Evolutionary conservation across 1,140 invertebrate species (phyloP).

Genomic region (Trachymyrmex septentrionalis): DNA sequence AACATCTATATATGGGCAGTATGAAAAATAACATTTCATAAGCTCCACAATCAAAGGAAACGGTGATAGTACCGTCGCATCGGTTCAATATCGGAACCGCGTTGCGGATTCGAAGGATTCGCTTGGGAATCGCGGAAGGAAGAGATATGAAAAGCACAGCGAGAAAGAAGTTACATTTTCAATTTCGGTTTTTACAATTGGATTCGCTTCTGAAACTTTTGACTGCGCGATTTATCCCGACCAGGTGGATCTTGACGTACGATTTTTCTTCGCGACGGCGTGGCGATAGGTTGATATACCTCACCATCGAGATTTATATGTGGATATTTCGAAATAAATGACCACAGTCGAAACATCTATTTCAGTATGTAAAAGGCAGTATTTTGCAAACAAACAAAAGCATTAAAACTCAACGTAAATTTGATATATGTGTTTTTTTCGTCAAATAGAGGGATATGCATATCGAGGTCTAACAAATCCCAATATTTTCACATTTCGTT

Average conservation of each 20-base stretch:
- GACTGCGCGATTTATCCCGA: conserved; percentile 46
- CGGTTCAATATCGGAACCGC: conserved; percentile 11
- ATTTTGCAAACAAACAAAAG: conserved; percentile 23
- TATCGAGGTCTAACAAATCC: not conserved
- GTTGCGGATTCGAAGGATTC: conserved; percentile 12
- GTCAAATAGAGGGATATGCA: not conserved
- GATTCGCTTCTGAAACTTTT: not conserved
- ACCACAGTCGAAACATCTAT: not conserved
- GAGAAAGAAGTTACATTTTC: conserved; percentile 29
- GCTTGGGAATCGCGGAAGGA: not conserved
- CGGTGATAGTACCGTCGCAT: not conserved
- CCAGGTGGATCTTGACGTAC: not conserved
- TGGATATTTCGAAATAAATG: conserved; percentile 14
- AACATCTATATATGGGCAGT: not conserved
- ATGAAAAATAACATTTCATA: conserved; percentile 41
- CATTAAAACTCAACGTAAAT: conserved; percentile 4
- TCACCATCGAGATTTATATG: not conserved
- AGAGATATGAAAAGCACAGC: conserved; percentile 6
- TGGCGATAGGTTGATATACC: conserved; percentile 22
- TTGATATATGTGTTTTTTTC: conserved; percentile 5
- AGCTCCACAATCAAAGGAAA: not conserved
- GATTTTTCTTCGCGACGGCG: conserved; percentile 10
- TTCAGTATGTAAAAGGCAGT: not conserved
- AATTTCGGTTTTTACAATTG: conserved; percentile 49
- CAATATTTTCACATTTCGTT: not conserved